Evolutionary conservation across 2,888 invertebrate genomes (phyloP), one percentile per base, ranked within the genome.

Genomic region (Ametastegia equiseti): DNA sequence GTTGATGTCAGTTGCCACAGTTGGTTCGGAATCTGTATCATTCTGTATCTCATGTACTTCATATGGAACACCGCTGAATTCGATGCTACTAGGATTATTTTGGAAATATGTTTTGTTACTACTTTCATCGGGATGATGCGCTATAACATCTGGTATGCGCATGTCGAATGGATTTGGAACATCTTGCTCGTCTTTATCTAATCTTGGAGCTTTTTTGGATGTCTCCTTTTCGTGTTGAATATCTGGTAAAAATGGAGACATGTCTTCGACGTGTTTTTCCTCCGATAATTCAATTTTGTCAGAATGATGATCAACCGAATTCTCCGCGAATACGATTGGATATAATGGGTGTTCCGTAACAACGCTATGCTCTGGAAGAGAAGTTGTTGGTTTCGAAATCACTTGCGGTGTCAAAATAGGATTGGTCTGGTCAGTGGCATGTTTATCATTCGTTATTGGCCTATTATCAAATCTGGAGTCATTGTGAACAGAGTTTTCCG

Each of bases 171-270:
- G 93, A 90, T 94, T 94, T 7, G 92, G 92, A 50, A 88, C 90
- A 83, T 93, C 91, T 84, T 92, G 91, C 86, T 93, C 92, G 85
- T 94, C 93, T 83, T 93, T 92, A 85, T 93, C 93, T 73, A 93
- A 87, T 80, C 92, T 90, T 6, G 93, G 93, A 1, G 92, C 90
- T 83, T 92, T 92, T 47, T 89, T 89, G 11, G 88, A 85, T 73
- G 83, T 85, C 69, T 88, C 86, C 36, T 88, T 88, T 36, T 90
- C 89, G 84, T 93, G 94, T 89, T 95, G 94, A 23, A 94, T 92
- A 87, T 95, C 95, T 7, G 95, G 95, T 85, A 95, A 90, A 87
- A 95, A 95, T 5, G 95, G 95, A 82, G 94, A 94, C 94, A 95
- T 95, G 86, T 94, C 94, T 65, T 94, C 93, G 87, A 92, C 92